Conservation (phyloP, 2,888 invertebrate genomes). For the Baccha elongata region DNA sequence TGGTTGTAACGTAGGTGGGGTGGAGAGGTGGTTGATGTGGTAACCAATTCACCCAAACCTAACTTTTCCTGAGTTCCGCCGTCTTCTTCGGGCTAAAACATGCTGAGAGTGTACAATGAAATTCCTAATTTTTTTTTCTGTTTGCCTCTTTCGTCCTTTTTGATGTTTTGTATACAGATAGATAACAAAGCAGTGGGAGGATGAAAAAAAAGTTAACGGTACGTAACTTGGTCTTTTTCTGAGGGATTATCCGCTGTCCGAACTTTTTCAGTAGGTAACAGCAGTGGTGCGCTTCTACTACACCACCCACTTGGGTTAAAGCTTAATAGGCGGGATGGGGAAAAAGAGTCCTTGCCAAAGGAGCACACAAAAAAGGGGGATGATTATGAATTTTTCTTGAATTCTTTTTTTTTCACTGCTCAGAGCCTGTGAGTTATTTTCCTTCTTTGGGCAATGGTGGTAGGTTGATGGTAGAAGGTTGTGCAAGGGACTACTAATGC, state of each 20-base stretch:
- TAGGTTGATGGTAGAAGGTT: neutral
- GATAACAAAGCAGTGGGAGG: conserved; percentile 56
- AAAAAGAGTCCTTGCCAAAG: conserved; percentile 35
- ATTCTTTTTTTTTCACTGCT: conserved; percentile 46
- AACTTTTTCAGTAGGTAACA: conserved; percentile 66
- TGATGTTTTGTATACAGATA: conserved; percentile 52
- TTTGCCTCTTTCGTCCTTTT: conserved; percentile 46
- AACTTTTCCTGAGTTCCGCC: neutral
- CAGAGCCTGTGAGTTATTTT: conserved; percentile 58
- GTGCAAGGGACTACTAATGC: conserved; percentile 46
- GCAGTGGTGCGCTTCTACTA: conserved; percentile 4
- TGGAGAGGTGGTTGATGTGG: conserved; percentile 52
- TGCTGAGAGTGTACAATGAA: conserved; percentile 64
- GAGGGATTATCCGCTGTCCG: conserved; percentile 73
- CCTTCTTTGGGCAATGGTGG: conserved; percentile 43
- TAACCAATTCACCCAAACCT: conserved; percentile 43
- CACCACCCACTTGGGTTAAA: neutral
- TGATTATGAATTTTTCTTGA: conserved; percentile 73
- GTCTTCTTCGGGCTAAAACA: conserved; percentile 49
- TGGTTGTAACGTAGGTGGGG: conserved; percentile 24
- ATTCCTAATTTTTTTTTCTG: conserved; percentile 57
- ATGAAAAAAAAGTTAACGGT: conserved; percentile 48
- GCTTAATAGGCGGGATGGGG: neutral
- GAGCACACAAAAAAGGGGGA: conserved; percentile 64
- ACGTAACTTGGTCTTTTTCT: conserved; percentile 68